Percentiles rank a stretch among this genome's conserved stretches.
phyloP scores from a whole-genome alignment of 2,113 vertebrate species.

The Rallus limicola region DNA sequence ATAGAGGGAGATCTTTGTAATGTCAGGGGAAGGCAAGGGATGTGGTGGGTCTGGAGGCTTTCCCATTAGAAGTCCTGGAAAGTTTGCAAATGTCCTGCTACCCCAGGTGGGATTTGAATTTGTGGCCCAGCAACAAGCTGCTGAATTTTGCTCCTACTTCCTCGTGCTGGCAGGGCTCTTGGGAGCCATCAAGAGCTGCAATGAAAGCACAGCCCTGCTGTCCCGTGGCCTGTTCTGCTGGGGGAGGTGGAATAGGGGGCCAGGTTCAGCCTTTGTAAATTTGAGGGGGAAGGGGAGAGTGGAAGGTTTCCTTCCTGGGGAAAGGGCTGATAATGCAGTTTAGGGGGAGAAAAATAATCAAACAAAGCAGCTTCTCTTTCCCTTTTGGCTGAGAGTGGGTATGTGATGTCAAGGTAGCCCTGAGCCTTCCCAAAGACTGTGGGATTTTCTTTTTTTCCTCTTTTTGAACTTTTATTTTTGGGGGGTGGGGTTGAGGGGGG shows the following conservation, averaged over 20 bases:
- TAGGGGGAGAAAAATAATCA: background rate
- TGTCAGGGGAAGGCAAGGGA: background rate
- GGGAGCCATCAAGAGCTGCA: background rate
- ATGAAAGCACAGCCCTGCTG: rapidly evolving
- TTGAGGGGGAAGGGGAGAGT: background rate
- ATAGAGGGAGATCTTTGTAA: background rate
- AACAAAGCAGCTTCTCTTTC: conserved; percentile 38
- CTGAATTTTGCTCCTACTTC: rapidly evolving
- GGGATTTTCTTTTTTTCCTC: background rate
- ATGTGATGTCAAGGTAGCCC: background rate
- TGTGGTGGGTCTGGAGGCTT: background rate
- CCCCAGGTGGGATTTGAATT: background rate
- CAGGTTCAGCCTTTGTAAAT: background rate
- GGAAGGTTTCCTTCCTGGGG: conserved; percentile 55
- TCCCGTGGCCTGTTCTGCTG: background rate
- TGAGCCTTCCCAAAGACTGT: background rate
- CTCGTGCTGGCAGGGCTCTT: rapidly evolving
- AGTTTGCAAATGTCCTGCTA: background rate
- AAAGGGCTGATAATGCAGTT: background rate
- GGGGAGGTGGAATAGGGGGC: background rate
- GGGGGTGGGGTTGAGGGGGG: background rate
- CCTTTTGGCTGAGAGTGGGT: background rate
- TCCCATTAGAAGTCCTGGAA: background rate
- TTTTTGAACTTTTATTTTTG: background rate
- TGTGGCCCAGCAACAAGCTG: background rate